phyloP scores from a whole-genome alignment of 2,113 vertebrate species.

The Epinephelus fuscoguttatus region DNA sequence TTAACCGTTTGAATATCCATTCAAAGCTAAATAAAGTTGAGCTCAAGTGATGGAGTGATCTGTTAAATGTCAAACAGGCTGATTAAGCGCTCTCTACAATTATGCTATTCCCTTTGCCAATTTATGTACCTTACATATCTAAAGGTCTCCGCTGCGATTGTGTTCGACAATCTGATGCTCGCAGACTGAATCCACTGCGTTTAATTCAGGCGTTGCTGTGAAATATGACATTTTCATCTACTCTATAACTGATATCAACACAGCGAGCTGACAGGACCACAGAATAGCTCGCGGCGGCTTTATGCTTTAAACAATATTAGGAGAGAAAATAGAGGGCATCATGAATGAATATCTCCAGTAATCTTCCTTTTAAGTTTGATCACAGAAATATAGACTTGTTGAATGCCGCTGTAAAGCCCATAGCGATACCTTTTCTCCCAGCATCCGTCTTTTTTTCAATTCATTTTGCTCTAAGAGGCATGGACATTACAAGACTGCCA shows the following conservation, averaged over 20 bases:
- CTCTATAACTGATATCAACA: conserved; percentile 61
- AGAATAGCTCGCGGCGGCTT: conserved; percentile 18
- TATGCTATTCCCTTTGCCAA: conserved; percentile 44
- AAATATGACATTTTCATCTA: conserved; percentile 53
- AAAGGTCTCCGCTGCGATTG: conserved; percentile 51
- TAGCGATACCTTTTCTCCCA: conserved; percentile 28
- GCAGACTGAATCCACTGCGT: conserved; percentile 29
- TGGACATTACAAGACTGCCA: conserved; percentile 63
- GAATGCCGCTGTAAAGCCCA: conserved; percentile 25
- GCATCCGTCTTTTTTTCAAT: conserved; percentile 49
- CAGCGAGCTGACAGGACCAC: conserved; percentile 38
- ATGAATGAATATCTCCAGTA: conserved; percentile 38
- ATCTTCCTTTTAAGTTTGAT: conserved; percentile 57
- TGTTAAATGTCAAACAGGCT: conserved; percentile 74
- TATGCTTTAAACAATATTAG: conserved; percentile 31
- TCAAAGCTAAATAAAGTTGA: conserved; percentile 71
- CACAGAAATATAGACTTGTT: conserved; percentile 43
- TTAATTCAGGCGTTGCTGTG: conserved; percentile 41
- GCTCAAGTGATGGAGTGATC: conserved; percentile 53
- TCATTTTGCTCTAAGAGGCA: conserved; percentile 65
- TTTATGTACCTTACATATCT: conserved; percentile 42
- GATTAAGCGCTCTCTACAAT: conserved; percentile 57
- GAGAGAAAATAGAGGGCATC: conserved; percentile 39
- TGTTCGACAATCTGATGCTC: conserved; percentile 47
- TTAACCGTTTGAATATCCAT: conserved; percentile 69